A percentile compares a stretch with the other conserved stretches of the same genome.
These are phyloP conservation scores for Leptodirus hochenwartii DNA, from an alignment of 2,888 invertebrate species.

Conservation along the genomic window DNA sequence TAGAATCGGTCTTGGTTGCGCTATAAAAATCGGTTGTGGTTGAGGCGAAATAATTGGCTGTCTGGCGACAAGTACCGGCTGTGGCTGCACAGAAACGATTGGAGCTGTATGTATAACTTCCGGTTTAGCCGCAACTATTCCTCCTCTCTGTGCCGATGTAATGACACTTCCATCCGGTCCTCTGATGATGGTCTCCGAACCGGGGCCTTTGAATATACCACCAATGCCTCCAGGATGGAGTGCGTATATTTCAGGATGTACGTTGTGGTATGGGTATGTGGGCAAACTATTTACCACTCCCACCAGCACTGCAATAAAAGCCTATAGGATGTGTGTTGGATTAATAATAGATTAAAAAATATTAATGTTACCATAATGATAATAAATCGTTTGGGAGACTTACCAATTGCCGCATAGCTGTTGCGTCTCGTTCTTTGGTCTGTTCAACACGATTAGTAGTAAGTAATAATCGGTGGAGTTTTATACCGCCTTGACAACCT, in stretches of 20 bases:
- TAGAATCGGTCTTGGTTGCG: background rate
- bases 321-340: too few relatives aligned
- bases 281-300: conserved; percentile 6
- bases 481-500: too few relatives aligned
- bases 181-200: conserved; percentile 23
- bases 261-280: conserved; percentile 7
- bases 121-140: conserved; percentile 13
- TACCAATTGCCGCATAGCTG: too few relatives aligned
- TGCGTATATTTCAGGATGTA: too few relatives aligned
- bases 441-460: too few relatives aligned
- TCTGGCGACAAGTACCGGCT: background rate
- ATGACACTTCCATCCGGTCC: conserved; percentile 26
- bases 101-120: conserved; percentile 5
- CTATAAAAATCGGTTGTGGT: background rate
- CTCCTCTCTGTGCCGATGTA: conserved; percentile 20
- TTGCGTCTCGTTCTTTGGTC: too few relatives aligned
- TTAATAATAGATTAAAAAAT: too few relatives aligned
- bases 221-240: conserved; percentile 21
- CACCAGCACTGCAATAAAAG: too few relatives aligned
- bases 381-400: too few relatives aligned
- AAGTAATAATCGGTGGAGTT: too few relatives aligned
- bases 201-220: conserved; percentile 22
- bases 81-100: background rate
- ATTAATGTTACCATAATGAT: too few relatives aligned
- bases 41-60: background rate